Evolutionary conservation across 1,140 invertebrate species (phyloP).

Genomic region (Triops longicaudatus): DNA sequence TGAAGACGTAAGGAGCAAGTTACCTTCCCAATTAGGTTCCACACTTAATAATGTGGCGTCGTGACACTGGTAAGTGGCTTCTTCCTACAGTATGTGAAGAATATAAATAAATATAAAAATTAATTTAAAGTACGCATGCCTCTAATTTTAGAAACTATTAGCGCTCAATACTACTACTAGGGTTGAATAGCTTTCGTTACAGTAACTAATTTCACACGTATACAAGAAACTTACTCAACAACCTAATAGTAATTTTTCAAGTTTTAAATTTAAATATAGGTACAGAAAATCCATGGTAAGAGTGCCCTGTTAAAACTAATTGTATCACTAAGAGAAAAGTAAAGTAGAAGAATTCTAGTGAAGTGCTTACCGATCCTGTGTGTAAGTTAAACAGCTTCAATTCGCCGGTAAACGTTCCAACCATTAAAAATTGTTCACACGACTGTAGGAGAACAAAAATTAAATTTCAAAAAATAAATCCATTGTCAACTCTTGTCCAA

Average conservation of each 20-base stretch:
- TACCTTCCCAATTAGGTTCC: slow-evolving; percentile 60
- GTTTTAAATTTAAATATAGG: too few species aligned
- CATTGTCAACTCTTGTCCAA: neutral
- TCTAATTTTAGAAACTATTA: too few species aligned
- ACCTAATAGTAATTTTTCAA: neutral
- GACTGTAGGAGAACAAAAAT: slow-evolving; percentile 45
- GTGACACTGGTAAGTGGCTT: slow-evolving; percentile 68
- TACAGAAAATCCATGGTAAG: too few species aligned
- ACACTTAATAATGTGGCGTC: slow-evolving; percentile 73
- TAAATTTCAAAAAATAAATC: slow-evolving; percentile 22
- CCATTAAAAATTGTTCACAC: slow-evolving; percentile 66
- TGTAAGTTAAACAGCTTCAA: slow-evolving; percentile 76
- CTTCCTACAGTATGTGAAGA: slow-evolving; percentile 46
- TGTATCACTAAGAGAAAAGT: too few species aligned
- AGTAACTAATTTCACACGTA: too few species aligned
- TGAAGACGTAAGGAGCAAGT: slow-evolving; percentile 74
- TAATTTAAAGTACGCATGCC: neutral
- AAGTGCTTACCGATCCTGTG: slow-evolving; percentile 51
- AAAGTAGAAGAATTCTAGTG: too few species aligned
- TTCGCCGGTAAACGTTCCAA: slow-evolving; percentile 80
- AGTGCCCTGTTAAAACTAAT: too few species aligned
- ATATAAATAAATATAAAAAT: slow-evolving; percentile 26
- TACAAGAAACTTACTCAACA: neutral
- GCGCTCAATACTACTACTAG: too few species aligned
- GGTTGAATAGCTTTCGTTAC: too few species aligned